These are phyloP conservation scores for Hylia prasina DNA, from an alignment of 2,113 vertebrate genomes.

Conservation along the genomic window DNA sequence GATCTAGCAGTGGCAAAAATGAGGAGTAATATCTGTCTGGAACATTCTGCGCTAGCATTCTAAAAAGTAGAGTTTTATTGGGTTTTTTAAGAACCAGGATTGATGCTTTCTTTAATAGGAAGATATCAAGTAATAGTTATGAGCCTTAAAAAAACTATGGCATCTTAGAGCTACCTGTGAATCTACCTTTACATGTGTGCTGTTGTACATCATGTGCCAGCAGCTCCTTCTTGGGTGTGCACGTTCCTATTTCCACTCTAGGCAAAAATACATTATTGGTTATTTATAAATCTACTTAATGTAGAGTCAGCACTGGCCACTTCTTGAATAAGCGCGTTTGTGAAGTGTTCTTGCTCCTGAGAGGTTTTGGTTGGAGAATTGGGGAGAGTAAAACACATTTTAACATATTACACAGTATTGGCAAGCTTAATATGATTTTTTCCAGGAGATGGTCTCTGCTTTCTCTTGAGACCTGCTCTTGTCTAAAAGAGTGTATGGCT, in stretches of 20 bases:
- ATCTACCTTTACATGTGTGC: background rate
- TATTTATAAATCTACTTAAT: background rate
- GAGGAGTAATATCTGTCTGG: background rate
- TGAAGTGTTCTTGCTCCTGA: background rate
- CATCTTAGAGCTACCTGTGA: background rate
- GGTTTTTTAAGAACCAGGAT: background rate
- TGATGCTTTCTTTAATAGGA: background rate
- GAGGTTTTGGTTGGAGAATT: fast-evolving
- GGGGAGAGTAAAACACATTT: background rate
- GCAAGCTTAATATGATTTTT: background rate
- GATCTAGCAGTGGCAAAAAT: background rate
- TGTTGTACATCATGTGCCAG: background rate
- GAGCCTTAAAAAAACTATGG: background rate
- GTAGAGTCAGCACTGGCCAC: background rate
- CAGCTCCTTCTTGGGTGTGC: background rate
- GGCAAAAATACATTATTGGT: background rate
- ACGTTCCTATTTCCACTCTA: background rate
- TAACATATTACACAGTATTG: background rate
- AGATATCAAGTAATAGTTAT: background rate
- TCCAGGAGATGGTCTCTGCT: background rate
- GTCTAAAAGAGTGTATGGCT: background rate
- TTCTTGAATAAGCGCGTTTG: background rate
- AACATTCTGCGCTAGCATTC: background rate
- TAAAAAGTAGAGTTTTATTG: background rate
- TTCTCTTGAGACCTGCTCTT: background rate